Evolutionary conservation across 1,140 invertebrate species (phyloP), one percentile per base, ranked within the genome.

Genomic region (Lasaia peninsularis): DNA sequence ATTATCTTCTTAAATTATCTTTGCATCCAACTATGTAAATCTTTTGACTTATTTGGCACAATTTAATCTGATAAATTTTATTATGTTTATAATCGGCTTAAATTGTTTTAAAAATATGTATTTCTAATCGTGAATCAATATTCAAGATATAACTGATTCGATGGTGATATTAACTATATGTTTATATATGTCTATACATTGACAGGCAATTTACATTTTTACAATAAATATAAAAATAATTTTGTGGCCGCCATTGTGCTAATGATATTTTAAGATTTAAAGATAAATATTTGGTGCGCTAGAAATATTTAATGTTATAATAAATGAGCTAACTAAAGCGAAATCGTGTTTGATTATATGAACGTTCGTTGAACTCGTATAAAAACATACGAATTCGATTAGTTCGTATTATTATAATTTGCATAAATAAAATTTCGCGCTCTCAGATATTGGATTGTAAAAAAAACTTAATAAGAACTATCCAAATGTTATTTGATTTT

Each of bases 391-490:
- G 40, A 33, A 33, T 52, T 31, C 24, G 50, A 52, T 52, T 52
- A 34, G 50, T 14, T 52, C 18, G 40, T 48, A 21, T 48, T 48
- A 32, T 16, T 18, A 32, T 52, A 16, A 52, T 18, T 33, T 32
- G 28, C 50, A 52, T 33, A 52, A 52, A 52, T 52, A 52, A 8
- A 7, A 52, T 52, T 48, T 48, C 40, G 50, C 24, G 50, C 50
- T 32, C 50, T 11, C 16, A 52, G 16, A 52, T 33, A 32, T 31
- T 52, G 16, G 14, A 34, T 52, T 52, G 28, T 33, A 33, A 48
- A 48, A 48, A 21, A 48, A 48, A 48, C 40, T 48, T n/a, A 48
- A 48, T 48, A 48, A 48, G 40, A 48, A 48, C 40, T 48, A 48
- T 48, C 37, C 14, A 10, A 44, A 44, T 44, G 18, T 44, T 44